Evolutionary conservation across 2,888 invertebrate genomes (phyloP), one percentile per base, ranked within the genome.

Genomic region (Sphinx pinastri): DNA sequence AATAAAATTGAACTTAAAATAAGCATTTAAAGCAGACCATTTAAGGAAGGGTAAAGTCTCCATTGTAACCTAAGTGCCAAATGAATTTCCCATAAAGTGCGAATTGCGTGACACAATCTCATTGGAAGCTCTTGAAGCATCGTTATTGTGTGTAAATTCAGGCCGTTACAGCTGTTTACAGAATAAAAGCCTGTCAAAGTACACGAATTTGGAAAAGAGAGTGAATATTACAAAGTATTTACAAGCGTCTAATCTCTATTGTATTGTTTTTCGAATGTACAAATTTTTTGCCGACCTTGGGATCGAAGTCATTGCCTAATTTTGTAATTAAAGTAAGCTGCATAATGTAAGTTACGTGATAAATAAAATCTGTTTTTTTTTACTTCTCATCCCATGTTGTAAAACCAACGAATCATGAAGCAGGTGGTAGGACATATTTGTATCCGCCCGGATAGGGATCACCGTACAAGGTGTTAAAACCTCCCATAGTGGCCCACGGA

Each of bases 131-230:
- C 19, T 13, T 49, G 19, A n/a, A 11, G 60, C 49, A 19, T 49
- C 63, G 31, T 13, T 58, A 63, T 63, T 47, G 63, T 47, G 63
- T 47, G 63, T 49, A 60, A 60, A 47, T 60, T 60, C 16, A 19
- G 25, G 19, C 57, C 13, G 49, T 63, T 13, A 49, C 63, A 63
- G 47, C 49, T 63, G 63, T 63, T 63, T 63, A 47, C 2, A 6
- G 49, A 63, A 63, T 63, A 47, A 49, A 45, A 63, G 63, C 63
- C 49, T 47, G 25, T 47, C 47, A 49, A 63, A 63, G 45, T 25
- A 49, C 58, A 14, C n/a, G 12, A 13, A 63, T 49, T 63, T 63
- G 49, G 63, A 25, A 63, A 63, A 6, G 6, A n/a, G 8, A 13
- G 16, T 6, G 19, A 57, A 19, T 57, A 38, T 3, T 38, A 38